Base-by-base conservation (phyloP, 2,113 vertebrate genomes). In the Alouatta palliata region DNA sequence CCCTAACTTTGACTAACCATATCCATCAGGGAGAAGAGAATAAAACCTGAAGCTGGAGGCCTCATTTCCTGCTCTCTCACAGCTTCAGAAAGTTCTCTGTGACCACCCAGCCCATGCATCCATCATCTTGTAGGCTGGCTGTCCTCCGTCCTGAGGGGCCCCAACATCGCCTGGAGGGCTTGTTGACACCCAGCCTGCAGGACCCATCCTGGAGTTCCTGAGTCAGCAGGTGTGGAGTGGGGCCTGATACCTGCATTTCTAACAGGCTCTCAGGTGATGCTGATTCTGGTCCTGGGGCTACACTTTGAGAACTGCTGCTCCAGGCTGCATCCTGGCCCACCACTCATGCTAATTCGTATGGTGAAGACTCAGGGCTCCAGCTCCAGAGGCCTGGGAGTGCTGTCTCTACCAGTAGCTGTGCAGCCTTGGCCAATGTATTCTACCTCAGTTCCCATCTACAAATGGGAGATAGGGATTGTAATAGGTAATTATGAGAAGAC, bases 181-280 rank as follows among this genome's bases (percentile, higher is more conserved):
- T 45, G 3, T n/a, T 40, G 19, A 58, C 40, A 19, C 12, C 32
- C 1, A 56, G 49, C 25, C 19, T 37, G 47, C 30, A 0, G 45
- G 25, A 14, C 49, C 45, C 30, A 21, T 20, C 19, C 32, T 23
- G 5, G 25, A 11, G 47, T 11, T 43, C 43, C 92, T 8, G 58
- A 58, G 19, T 35, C 47, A 5, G 54, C 5, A 40, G 23, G 56
- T 11, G 35, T 27, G 58, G 30, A 40, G 40, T 35, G 13, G 30
- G 40, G 3, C 16, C 23, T 2, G 27, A 19, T 0, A 7, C 1
- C 20, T 21, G 35, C 30, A 6, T 54, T 92, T 25, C 95, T 43
- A 3, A 73, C 4, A 0, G 0, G 19, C 30, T 37, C 37, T 19
- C 35, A 11, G 45, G 23, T 13, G 25, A 0, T 17, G n/a, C 40